A percentile compares a stretch with the other conserved stretches of the same genome.
Evolutionary conservation across 2,113 vertebrate genomes (phyloP).

Genomic region (Mugil cephalus): DNA sequence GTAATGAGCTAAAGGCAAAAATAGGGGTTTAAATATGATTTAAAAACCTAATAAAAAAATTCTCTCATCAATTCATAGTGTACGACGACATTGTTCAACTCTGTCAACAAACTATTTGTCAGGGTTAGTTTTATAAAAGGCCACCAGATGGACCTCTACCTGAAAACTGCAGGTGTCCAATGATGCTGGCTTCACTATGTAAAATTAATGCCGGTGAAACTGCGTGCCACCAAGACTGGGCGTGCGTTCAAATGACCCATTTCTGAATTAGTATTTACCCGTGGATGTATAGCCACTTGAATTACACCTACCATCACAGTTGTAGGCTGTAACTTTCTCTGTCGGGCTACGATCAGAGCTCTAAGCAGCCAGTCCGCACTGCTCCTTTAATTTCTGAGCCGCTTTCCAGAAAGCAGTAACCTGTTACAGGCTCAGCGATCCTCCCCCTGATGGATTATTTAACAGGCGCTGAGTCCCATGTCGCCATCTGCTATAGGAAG

Average conservation of each 20-base stretch:
- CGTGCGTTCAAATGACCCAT: slow-evolving; percentile 2
- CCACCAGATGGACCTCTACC: slow-evolving; percentile 63
- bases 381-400: slow-evolving; percentile 84
- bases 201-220: slow-evolving; percentile 23
- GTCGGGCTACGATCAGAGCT: neutral
- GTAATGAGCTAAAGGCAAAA: too few relatives aligned
- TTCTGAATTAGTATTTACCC: neutral
- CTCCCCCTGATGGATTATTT: slow-evolving; percentile 86
- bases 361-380: slow-evolving; percentile 36
- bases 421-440: slow-evolving; percentile 72
- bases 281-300: neutral
- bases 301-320: neutral
- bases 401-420: slow-evolving; percentile 72
- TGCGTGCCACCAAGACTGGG: slow-evolving; percentile 9
- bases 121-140: neutral
- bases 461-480: slow-evolving; percentile 79
- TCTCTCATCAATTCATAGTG: too few relatives aligned
- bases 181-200: slow-evolving; percentile 19
- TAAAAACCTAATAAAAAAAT: too few relatives aligned
- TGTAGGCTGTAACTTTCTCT: slow-evolving; percentile 4
- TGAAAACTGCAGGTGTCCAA: neutral
- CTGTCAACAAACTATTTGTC: too few relatives aligned
- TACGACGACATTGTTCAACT: too few relatives aligned
- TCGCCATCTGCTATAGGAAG: slow-evolving; percentile 75
- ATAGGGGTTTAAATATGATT: too few relatives aligned